Base-by-base conservation (phyloP, 35 echinoderm and acorn worm species). In the Lytechinus variegatus region DNA sequence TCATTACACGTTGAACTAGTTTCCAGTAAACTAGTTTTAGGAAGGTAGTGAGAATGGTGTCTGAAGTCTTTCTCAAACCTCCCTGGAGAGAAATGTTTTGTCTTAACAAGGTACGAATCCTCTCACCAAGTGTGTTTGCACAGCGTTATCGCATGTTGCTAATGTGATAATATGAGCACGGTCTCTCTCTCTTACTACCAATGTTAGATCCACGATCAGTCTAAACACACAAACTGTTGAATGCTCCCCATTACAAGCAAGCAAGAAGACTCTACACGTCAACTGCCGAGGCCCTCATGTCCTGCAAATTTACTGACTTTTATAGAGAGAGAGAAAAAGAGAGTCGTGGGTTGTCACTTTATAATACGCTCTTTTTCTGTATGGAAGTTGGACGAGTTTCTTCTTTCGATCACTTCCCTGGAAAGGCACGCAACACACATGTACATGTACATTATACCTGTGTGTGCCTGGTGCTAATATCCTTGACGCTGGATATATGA, bases 191-290 rank as follows among this genome's bases (percentile, higher is more conserved):
- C 57, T 60, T 9, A 3, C 57, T 9, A 10, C 16, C 57, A 12
- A 10, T 60, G 10, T 60, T 13, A 58, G 10, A 12, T 16, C 10
- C 57, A 12, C 57, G 16, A 3, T 60, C 19, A 16, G 19, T 24
- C 66, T 79, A 79, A 79, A 79, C 66, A 79, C 66, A 79, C 66
- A 79, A 79, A 79, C 66, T 79, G 14, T 79, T 79, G 66, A 79
- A 79, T 79, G 66, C 66, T 79, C 4, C 66, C 66, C 66, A 79
- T 16, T 79, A 79, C 66, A 79, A 19, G 19, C 19, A 24, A 79
- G 66, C 66, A 79, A 79, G 66, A 19, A 16, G n/a, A 19, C 66
- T n/a, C 66, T 16, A 24, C 66, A 79, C 66, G n/a, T 24, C 66
- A 7, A 79, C 12, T 79, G 66, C 19, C 66, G 1, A 24, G 66